Base-by-base conservation (phyloP, 2,113 vertebrate genomes). In the Herpailurus yagouaroundi region DNA sequence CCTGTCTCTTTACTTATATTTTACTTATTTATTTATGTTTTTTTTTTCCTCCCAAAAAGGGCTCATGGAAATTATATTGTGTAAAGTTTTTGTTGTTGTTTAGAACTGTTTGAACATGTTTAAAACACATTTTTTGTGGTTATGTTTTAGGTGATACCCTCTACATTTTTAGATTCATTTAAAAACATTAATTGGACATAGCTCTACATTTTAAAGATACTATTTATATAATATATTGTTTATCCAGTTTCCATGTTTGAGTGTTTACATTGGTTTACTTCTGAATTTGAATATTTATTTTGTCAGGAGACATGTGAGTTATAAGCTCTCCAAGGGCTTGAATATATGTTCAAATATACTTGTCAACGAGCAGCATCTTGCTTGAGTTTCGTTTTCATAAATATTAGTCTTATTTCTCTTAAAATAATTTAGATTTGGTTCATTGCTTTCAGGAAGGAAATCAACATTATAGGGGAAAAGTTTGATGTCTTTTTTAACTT, bases 401-500 rank as follows among this genome's bases (percentile, higher is more conserved):
- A 36, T 66, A 12, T 91, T 91, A 64, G 14, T 73, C 7, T 76
- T 84, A 6, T 36, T 66, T 88, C 7, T 52, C 21, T 27, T 66
- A 93, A 91, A 80, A 88, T 69, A n/a, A 68, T 33, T 2, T 85
- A 50, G 19, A 82, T 85, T 89, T 96, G 21, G 4, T 69, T 29
- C 25, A 38, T 84, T 77, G 12, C 55, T 94, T 94, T 94, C 79
- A 90, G 31, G n/a, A 96, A 92, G 23, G 52, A 74, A 90, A 64
- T 50, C 69, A 77, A 15, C 71, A 57, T 86, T 80, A 55, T 48
- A 52, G 41, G 29, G 74, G 45, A 83, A 33, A 90, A 29, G 25
- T 85, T 95, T 73, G 8, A 27, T 91, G 18, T 79, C 9, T 94
- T 95, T 94, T 95, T 96, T 94, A 94, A 76, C 10, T 52, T 96